Evolutionary conservation across 2,888 invertebrate genomes (phyloP).

Genomic region (Acrobasis repandana): DNA sequence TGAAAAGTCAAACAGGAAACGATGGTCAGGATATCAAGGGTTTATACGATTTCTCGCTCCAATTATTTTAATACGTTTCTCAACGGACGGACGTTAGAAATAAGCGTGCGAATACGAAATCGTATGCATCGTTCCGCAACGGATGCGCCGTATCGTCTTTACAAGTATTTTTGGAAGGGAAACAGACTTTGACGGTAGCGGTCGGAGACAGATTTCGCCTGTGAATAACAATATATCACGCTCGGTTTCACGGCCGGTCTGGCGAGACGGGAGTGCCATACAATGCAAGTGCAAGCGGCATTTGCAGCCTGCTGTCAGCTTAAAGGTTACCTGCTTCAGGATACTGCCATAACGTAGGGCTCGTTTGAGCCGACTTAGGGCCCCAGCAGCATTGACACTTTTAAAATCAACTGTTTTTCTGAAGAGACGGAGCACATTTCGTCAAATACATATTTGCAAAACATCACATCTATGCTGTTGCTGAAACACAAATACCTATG

Average conservation of each 20-base stretch:
- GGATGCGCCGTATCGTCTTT: constrained; percentile 61
- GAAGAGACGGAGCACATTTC: no score
- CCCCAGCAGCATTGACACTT: neutral
- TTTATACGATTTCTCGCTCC: constrained; percentile 42
- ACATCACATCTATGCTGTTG: no score
- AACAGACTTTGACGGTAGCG: constrained; percentile 64
- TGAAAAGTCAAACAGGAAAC: constrained; percentile 28
- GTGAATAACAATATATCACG: constrained; percentile 52
- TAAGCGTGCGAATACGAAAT: constrained; percentile 53
- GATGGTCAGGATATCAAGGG: constrained; percentile 41
- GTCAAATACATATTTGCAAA: no score
- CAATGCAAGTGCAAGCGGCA: constrained; percentile 45
- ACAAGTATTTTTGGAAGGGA: constrained; percentile 66
- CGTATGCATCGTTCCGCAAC: constrained; percentile 54
- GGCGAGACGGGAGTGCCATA: constrained; percentile 40
- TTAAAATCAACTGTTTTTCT: neutral
- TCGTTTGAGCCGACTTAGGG: neutral
- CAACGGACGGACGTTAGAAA: constrained; percentile 44
- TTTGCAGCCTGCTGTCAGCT: constrained; percentile 36
- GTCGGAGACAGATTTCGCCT: constrained; percentile 62
- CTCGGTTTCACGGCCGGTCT: constrained; percentile 60
- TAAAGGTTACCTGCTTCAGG: constrained; percentile 61
- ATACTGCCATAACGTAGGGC: constrained; percentile 42
- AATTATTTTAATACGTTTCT: constrained; percentile 39
- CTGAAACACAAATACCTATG: no score